phyloP scores from a whole-genome alignment of 2,113 vertebrate species.

The Leptobrachium ailaonicum region DNA sequence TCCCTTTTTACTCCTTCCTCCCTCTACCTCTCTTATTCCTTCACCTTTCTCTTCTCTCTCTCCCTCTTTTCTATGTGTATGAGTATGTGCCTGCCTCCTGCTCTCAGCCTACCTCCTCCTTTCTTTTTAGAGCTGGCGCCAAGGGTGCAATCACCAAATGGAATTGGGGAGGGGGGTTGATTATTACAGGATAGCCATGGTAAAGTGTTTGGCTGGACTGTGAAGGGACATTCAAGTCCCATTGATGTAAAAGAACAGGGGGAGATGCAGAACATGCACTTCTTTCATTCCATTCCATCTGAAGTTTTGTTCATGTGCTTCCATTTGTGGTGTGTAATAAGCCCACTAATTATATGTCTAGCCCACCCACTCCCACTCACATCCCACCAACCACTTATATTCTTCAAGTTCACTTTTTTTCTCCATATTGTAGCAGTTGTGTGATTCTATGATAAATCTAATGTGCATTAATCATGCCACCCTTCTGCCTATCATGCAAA shows the following conservation, averaged over 20 bases:
- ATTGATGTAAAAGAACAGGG: neutral
- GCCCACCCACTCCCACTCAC: neutral
- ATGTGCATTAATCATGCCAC: neutral
- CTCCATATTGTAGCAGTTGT: too few relatives aligned
- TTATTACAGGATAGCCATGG: neutral
- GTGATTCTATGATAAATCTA: too few relatives aligned
- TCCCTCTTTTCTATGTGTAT: neutral
- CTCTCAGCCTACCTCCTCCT: conserved; percentile 16
- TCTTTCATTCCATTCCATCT: neutral
- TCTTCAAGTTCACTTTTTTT: too few relatives aligned
- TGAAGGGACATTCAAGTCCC: neutral
- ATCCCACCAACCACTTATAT: neutral
- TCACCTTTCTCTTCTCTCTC: neutral
- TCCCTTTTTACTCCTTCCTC: neutral
- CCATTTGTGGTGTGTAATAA: neutral
- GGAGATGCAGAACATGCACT: neutral
- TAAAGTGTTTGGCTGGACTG: conserved; percentile 3
- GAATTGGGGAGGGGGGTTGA: conserved; percentile 17
- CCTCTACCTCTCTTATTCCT: neutral
- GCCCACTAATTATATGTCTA: too few relatives aligned
- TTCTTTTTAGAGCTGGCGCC: conserved; percentile 23
- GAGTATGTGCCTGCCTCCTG: conserved; percentile 25
- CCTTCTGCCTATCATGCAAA: too few relatives aligned
- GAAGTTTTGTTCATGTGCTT: neutral
- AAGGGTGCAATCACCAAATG: conserved; percentile 20